Percentiles rank a stretch among this genome's conserved stretches.
Conservation (phyloP, 2,888 invertebrate species). For the Diaprepes abbreviatus region DNA sequence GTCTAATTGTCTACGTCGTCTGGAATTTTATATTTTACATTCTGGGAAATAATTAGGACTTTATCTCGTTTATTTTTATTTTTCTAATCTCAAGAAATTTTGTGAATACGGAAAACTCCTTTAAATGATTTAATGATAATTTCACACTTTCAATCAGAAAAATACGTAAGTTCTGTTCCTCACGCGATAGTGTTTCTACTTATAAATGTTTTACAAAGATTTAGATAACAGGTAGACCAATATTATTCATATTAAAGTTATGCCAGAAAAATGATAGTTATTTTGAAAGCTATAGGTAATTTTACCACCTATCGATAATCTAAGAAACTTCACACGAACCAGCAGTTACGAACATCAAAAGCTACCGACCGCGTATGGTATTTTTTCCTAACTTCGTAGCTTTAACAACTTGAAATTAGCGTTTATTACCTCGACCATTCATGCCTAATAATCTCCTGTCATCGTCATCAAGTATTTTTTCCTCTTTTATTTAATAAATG, state of each 20-base stretch:
- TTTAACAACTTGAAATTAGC: constrained; percentile 29
- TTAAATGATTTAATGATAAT: too few species aligned
- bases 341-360: constrained; percentile 18
- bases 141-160: too few species aligned
- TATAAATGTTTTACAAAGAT: too few species aligned
- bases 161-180: too few species aligned
- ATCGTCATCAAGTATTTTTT: not conserved
- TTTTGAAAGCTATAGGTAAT: too few species aligned
- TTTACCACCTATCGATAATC: not conserved
- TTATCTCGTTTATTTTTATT: constrained; percentile 34
- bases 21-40: constrained; percentile 45
- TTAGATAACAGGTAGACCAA: too few species aligned
- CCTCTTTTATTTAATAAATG: constrained; percentile 4
- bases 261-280: too few species aligned
- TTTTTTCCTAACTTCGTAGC: constrained; percentile 18
- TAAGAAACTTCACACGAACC: not conserved
- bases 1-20: constrained; percentile 44
- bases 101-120: too few species aligned
- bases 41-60: constrained; percentile 43
- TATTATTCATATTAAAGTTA: too few species aligned
- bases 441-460: constrained; percentile 17
- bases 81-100: too few species aligned
- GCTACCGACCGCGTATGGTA: constrained; percentile 2
- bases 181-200: too few species aligned
- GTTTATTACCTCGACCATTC: constrained; percentile 20